Conservation (phyloP, 2,113 vertebrate species). For the Elanus axillaris region DNA sequence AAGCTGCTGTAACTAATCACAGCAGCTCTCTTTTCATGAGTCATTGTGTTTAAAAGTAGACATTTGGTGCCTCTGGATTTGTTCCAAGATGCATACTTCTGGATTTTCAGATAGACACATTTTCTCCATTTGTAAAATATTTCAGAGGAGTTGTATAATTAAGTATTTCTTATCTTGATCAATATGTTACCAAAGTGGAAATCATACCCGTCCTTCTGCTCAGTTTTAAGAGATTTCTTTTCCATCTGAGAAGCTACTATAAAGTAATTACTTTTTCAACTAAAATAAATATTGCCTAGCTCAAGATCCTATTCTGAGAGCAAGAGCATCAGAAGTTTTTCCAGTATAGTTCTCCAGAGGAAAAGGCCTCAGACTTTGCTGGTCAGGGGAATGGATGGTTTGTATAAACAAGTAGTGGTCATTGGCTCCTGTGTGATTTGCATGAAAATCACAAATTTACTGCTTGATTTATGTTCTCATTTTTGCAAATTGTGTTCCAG, state of each 20-base stretch:
- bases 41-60: constrained; percentile 45
- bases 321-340: neutral
- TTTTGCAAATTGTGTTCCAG: neutral
- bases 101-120: neutral
- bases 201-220: constrained; percentile 15
- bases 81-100: neutral
- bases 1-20: neutral
- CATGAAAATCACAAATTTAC: neutral
- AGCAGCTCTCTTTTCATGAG: constrained; percentile 12
- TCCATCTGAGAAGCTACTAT: constrained; percentile 9
- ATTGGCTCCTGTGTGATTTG: neutral
- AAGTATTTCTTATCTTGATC: constrained; percentile 41
- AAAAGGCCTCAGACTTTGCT: neutral
- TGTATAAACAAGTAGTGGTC: neutral
- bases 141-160: neutral
- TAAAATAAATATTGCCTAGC: neutral
- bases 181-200: neutral
- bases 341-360: neutral
- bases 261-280: constrained; percentile 49
- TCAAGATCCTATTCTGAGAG: neutral
- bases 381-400: neutral
- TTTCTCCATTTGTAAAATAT: neutral
- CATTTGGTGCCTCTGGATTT: constrained; percentile 1
- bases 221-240: neutral
- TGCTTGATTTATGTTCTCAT: neutral